Conservation (phyloP, 2,113 vertebrate genomes). For the Thalassoma bifasciatum region DNA sequence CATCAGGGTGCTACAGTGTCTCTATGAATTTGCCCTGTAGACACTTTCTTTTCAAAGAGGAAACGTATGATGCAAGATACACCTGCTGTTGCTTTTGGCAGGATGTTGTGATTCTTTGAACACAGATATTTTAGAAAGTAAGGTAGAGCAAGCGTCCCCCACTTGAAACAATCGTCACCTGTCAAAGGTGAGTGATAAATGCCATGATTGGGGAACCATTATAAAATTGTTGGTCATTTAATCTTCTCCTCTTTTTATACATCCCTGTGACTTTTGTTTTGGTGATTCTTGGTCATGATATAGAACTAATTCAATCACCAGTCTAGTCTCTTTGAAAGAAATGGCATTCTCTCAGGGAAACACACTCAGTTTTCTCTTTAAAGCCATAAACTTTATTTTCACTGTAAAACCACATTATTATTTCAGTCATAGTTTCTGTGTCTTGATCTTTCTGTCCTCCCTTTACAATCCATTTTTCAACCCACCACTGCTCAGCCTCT, state of each 20-base stretch:
- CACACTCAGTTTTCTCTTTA: not conserved
- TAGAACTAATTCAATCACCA: too few species aligned
- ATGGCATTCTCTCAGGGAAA: not conserved
- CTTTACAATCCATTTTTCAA: not conserved
- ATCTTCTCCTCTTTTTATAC: not conserved
- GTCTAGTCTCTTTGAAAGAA: too few species aligned
- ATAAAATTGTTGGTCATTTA: not conserved
- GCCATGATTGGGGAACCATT: not conserved
- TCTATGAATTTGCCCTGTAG: constrained; percentile 52
- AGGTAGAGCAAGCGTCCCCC: not conserved
- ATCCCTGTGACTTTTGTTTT: not conserved
- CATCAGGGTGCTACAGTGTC: constrained; percentile 64
- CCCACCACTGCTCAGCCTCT: not conserved
- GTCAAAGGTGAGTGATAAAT: not conserved
- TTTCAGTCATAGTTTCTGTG: not conserved
- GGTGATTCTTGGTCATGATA: too few species aligned
- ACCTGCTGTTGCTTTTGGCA: constrained; percentile 60
- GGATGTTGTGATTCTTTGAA: not conserved
- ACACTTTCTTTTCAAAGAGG: constrained; percentile 56
- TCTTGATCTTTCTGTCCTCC: not conserved
- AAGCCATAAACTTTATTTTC: not conserved
- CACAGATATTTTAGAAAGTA: constrained; percentile 3
- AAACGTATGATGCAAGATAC: constrained; percentile 72
- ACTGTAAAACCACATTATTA: constrained; percentile 9
- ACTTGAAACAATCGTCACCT: not conserved